Base-by-base conservation (phyloP, 2,797 vertebrate species). In the Xenops minutus region DNA sequence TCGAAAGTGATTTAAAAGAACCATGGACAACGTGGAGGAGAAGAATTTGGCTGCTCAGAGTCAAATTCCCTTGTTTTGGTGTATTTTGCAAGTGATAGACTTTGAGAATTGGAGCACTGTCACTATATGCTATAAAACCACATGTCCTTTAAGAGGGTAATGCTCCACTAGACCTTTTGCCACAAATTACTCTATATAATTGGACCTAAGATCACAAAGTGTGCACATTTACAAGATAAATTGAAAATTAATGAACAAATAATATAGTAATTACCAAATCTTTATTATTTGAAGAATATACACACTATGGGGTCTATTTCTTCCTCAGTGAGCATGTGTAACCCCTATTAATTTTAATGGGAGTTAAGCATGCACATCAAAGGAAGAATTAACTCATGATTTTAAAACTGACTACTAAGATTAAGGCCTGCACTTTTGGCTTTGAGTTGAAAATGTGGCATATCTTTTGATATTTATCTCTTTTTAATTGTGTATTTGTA, bases 331-430 rank as follows among this genome's bases (percentile, higher is more conserved):
- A 97, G 93, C 97, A 96, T 92, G 74, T 94, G 88, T 98, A 97
- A 98, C 96, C 97, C 95, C 98, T 97, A 98, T 98, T 98, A 98
- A 98, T 98, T 98, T 98, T 98, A 98, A 98, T 98, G 97, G 96
- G 96, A 97, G 97, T 97, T 97, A 98, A 97, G 96, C 97, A 10
- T 96, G 96, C 95, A 96, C 96, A 97, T 98, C 97, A 97, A 98
- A 96, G 92, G 83, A 92, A 91, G 95, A 95, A 97, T 97, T 97
- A 96, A 96, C 44, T 91, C 92, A 68, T 85, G 88, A 96, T 87
- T 95, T 95, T 75, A 89, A 95, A 97, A 96, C 88, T 96, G 95
- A 96, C 93, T 94, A 87, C 85, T 88, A 96, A 96, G 94, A 97
- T 98, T 97, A 97, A 98, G 98, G 97, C 97, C 95, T 98, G 94